Evolutionary conservation across 2,797 vertebrate genomes (phyloP).

Genomic region (Peromyscus attwateri): DNA sequence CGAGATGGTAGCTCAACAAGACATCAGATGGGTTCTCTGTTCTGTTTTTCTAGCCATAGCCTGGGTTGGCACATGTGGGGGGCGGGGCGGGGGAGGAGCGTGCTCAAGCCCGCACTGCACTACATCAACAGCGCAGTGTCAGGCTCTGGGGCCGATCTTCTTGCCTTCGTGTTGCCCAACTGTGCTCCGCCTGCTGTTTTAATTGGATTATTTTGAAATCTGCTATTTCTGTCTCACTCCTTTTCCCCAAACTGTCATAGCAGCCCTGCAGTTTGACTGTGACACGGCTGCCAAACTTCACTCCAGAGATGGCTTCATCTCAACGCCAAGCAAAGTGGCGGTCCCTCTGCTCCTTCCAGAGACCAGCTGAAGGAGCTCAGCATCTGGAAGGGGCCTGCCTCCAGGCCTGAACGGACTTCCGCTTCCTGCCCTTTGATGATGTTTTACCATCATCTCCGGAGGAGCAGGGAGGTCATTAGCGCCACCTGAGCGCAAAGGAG

Average conservation of each 20-base stretch:
- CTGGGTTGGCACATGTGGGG: background rate
- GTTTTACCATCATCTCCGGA: background rate
- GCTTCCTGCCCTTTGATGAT: background rate
- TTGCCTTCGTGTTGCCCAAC: slow-evolving; percentile 56
- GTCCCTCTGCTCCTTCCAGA: slow-evolving; percentile 5
- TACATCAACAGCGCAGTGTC: background rate
- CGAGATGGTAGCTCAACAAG: background rate
- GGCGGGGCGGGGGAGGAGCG: accelerated
- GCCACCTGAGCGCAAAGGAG: background rate
- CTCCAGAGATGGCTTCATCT: slow-evolving; percentile 71
- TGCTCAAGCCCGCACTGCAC: background rate
- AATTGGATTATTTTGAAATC: slow-evolving; percentile 83
- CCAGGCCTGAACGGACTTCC: background rate
- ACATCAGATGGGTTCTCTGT: background rate
- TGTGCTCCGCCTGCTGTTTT: slow-evolving; percentile 71
- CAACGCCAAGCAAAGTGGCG: slow-evolving; percentile 40
- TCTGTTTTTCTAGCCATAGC: background rate
- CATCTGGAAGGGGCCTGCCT: slow-evolving; percentile 55
- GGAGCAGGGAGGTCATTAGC: background rate
- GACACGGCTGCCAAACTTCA: slow-evolving; percentile 75
- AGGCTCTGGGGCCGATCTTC: background rate
- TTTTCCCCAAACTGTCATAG: slow-evolving; percentile 81
- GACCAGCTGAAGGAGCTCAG: slow-evolving; percentile 2
- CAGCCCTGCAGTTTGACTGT: slow-evolving; percentile 71
- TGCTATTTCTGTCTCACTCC: slow-evolving; percentile 82